Evolutionary conservation across 2,888 invertebrate species (phyloP), one percentile per base, ranked within the genome.

Genomic region (Conops quadrifasciatus): DNA sequence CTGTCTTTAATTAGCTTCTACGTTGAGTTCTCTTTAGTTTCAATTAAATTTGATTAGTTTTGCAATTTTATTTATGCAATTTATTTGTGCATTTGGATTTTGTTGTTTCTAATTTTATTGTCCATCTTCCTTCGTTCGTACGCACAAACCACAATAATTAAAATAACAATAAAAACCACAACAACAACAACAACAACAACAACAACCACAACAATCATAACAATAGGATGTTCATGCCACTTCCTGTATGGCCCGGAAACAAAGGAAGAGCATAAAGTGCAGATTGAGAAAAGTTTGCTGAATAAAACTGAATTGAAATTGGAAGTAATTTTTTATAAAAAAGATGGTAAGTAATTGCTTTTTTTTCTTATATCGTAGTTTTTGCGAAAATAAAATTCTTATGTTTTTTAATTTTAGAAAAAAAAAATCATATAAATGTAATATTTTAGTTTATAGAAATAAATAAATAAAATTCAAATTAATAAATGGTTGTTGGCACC

Each of bases 311-410:
- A 97, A 87, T 91, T 97, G 76, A 97, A 97, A 87, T 89, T 95
- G 78, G 97, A 97, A 87, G 93, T 97, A 75, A 93, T 94, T 81
- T 95, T 97, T 87, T 97, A 97, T 87, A 96, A 95, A 87, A 97
- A 96, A 87, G 94, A 91, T 88, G 95, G 97, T 96, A 85, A 91
- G 91, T 85, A 53, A 16, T 5, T 15, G 21, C 1, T 43, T 45
- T 71, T 59, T 36, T 36, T 36, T 4, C 9, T 36, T 36, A 36
- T 9, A 36, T 36, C 4, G 36, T 7, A 36, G 9, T 9, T 36
- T 36, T 36, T 36, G 36, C 4, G 36, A 36, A 7, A 36, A 36
- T 36, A n/a, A n/a, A n/a, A n/a, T 36, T 36, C 9, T 36, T 36
- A 36, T 36, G 36, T 36, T 7, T 36, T 36, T n/a, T n/a, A n/a